Conservation (phyloP, 2,888 invertebrate genomes). For the Trissolcus brochymenae region DNA sequence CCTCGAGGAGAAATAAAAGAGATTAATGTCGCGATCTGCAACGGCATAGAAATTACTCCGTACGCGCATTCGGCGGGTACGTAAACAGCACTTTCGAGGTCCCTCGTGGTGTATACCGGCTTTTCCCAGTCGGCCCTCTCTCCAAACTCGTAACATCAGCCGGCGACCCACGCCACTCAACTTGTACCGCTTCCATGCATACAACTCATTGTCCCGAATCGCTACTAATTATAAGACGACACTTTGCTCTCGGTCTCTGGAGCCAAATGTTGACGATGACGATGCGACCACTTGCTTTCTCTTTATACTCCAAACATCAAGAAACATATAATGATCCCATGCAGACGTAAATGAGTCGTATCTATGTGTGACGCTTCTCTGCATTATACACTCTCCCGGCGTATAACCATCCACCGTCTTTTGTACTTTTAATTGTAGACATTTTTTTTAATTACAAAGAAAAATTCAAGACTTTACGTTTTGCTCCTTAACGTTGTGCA, state of each 20-base stretch:
- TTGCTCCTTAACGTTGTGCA: too few relatives aligned
- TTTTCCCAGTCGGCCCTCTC: constrained; percentile 28
- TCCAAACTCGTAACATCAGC: constrained; percentile 56
- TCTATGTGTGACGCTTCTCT: constrained; percentile 42
- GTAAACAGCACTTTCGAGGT: constrained; percentile 47
- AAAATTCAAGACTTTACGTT: constrained; percentile 6
- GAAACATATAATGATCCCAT: constrained; percentile 49
- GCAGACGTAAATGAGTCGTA: constrained; percentile 41
- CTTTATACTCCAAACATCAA: constrained; percentile 53
- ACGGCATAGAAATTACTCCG: constrained; percentile 50
- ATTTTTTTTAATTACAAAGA: neutral
- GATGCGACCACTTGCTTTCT: constrained; percentile 52
- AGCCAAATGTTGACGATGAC: constrained; percentile 56
- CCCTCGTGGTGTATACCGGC: constrained; percentile 41
- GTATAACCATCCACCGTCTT: constrained; percentile 32
- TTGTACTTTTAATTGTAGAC: constrained; percentile 34
- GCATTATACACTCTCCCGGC: constrained; percentile 27
- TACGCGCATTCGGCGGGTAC: constrained; percentile 35
- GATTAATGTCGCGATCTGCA: constrained; percentile 56
- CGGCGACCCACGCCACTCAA: constrained; percentile 57
- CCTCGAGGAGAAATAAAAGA: constrained; percentile 56
- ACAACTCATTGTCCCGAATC: constrained; percentile 61
- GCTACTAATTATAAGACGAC: constrained; percentile 67
- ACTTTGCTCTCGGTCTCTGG: constrained; percentile 55
- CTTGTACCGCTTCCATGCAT: constrained; percentile 43